Conservation (phyloP, 2,113 vertebrate genomes). For the Gasterosteus nipponicus region DNA sequence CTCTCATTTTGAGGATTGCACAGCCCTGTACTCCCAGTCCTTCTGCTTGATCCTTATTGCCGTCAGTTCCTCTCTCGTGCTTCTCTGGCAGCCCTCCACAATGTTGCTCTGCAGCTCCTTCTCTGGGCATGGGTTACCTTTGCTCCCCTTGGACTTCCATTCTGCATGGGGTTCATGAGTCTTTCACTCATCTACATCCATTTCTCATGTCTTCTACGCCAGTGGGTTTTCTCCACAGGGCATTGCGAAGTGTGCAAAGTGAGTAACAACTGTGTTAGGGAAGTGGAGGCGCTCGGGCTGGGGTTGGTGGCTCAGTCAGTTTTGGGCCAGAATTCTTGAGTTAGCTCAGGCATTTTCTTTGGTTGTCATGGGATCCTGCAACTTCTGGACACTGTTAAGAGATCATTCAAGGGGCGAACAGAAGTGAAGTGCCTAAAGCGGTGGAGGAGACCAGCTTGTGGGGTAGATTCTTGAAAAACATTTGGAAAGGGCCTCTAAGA, state of each 20-base stretch:
- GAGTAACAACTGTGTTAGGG: slow-evolving; percentile 74
- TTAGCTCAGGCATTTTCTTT: slow-evolving; percentile 81
- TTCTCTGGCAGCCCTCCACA: slow-evolving; percentile 83
- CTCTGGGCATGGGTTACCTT: slow-evolving; percentile 83
- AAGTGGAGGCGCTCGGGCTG: slow-evolving; percentile 83
- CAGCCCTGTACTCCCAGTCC: slow-evolving; percentile 30
- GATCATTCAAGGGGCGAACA: slow-evolving; percentile 26
- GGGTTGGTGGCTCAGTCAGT: slow-evolving; percentile 89
- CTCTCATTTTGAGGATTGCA: slow-evolving; percentile 30
- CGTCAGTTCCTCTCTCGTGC: slow-evolving; percentile 76
- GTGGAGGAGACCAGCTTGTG: slow-evolving; percentile 69
- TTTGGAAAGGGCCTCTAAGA: slow-evolving; percentile 73
- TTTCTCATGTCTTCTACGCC: slow-evolving; percentile 52
- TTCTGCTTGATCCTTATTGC: slow-evolving; percentile 89
- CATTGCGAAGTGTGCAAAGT: slow-evolving; percentile 46
- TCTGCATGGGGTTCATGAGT: slow-evolving; percentile 84
- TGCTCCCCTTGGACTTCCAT: slow-evolving; percentile 77
- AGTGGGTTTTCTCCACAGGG: slow-evolving; percentile 56
- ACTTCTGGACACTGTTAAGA: slow-evolving; percentile 69
- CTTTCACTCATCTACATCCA: slow-evolving; percentile 72
- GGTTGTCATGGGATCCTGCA: slow-evolving; percentile 79
- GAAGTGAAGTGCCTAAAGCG: slow-evolving; percentile 22
- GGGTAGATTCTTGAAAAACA: slow-evolving; percentile 79
- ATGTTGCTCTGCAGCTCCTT: slow-evolving; percentile 85
- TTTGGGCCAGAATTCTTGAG: slow-evolving; percentile 88